Conservation (phyloP, 2,113 vertebrate genomes). For the Furnarius figulus region DNA sequence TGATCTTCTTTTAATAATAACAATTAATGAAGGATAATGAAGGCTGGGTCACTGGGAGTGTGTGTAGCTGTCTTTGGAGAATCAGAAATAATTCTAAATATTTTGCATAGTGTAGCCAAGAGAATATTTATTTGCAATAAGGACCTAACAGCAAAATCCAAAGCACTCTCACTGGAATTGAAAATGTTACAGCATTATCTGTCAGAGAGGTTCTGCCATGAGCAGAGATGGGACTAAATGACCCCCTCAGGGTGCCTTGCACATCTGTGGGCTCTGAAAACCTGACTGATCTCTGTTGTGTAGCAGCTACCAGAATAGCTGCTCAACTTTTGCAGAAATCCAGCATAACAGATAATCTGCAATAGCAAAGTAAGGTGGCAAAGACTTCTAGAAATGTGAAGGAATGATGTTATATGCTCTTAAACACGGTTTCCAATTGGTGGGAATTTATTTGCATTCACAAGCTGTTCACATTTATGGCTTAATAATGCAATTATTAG, state of each 20-base stretch:
- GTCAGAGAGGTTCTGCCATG: not conserved
- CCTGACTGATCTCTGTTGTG: not conserved
- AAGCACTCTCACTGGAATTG: not conserved
- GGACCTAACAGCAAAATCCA: not conserved
- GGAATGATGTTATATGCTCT: not conserved
- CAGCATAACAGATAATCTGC: not conserved
- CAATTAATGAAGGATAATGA: not conserved
- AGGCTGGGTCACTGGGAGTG: not conserved
- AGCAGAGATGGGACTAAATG: not conserved
- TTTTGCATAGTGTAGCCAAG: not conserved
- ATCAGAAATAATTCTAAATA: not conserved
- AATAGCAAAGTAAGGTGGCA: not conserved
- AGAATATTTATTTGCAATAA: not conserved
- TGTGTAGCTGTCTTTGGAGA: not conserved
- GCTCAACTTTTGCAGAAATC: not conserved
- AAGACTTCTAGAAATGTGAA: not conserved
- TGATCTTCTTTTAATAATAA: not conserved
- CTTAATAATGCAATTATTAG: not conserved
- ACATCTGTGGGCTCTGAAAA: not conserved
- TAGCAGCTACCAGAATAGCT: not conserved
- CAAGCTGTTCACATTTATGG: not conserved
- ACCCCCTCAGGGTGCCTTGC: not conserved
- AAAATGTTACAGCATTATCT: not conserved
- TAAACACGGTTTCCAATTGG: not conserved
- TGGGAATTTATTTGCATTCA: not conserved